These are phyloP conservation scores for Dryocosmus kuriphilus DNA, from an alignment of 2,888 invertebrate genomes.

Conservation along the genomic window DNA sequence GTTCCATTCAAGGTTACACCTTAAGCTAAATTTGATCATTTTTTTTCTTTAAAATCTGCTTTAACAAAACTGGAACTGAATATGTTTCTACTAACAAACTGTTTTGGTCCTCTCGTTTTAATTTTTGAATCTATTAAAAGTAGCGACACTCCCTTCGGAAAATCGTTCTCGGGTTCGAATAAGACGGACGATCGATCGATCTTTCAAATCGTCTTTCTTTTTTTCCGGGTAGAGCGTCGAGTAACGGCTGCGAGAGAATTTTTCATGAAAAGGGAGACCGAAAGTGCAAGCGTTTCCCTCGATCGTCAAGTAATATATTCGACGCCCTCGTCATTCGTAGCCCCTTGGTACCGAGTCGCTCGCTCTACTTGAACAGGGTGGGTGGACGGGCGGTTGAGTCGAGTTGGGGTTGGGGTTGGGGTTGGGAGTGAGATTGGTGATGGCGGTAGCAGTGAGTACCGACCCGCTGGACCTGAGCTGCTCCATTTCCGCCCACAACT, in stretches of 20 bases:
- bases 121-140: background rate
- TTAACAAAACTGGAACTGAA: background rate
- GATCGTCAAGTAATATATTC: conserved; percentile 63
- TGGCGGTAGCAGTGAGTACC: conserved; percentile 54
- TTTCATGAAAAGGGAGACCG: conserved; percentile 40
- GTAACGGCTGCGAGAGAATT: conserved; percentile 33
- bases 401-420: conserved; percentile 36
- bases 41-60: background rate
- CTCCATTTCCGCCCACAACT: conserved; percentile 63
- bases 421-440: conserved; percentile 43
- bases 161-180: background rate
- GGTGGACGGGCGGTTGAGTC: conserved; percentile 44
- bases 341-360: conserved; percentile 51
- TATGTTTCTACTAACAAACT: background rate
- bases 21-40: background rate
- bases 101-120: background rate
- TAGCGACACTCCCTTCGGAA: background rate
- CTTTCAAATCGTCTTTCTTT: background rate
- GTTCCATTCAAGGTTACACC: too few species aligned
- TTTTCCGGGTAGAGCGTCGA: background rate
- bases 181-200: background rate
- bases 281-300: conserved; percentile 51
- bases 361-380: conserved; percentile 55
- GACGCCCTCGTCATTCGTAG: conserved; percentile 55
- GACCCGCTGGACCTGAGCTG: conserved; percentile 61